Evolutionary conservation across 2,113 vertebrate species (phyloP).

Genomic region (Tamias sibiricus): DNA sequence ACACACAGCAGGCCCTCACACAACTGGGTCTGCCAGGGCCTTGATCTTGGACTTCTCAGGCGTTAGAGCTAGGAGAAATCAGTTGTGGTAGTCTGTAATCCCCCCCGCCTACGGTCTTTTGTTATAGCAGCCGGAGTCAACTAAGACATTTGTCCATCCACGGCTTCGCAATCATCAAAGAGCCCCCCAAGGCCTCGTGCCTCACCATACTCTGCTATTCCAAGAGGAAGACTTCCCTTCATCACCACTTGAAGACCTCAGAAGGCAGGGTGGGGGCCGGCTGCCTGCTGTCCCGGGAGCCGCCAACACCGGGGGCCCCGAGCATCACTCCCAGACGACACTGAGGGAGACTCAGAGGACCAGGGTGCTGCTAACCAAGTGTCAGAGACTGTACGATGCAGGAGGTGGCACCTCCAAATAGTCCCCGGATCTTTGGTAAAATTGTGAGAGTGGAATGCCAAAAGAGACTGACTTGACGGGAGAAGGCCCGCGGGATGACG

Average conservation of each 20-base stretch:
- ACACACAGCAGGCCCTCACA: background rate
- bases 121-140: too few species aligned
- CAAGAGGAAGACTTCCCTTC: background rate
- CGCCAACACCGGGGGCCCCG: too few species aligned
- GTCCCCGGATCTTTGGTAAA: background rate
- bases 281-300: too few species aligned
- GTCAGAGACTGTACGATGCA: background rate
- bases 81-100: background rate
- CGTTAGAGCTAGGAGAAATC: background rate
- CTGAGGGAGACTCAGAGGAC: background rate
- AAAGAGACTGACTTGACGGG: background rate
- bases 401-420: background rate
- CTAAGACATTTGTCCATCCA: background rate
- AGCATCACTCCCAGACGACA: background rate
- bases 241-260: background rate
- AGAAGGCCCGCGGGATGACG: background rate
- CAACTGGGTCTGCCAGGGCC: too few species aligned
- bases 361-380: too few species aligned
- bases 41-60: background rate
- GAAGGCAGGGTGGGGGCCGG: background rate
- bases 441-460: background rate
- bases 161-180: background rate
- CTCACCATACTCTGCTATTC: fast-evolving
- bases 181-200: background rate
- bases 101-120: background rate